phyloP scores from a whole-genome alignment of 1,140 invertebrate species.

The Aethina tumida region DNA sequence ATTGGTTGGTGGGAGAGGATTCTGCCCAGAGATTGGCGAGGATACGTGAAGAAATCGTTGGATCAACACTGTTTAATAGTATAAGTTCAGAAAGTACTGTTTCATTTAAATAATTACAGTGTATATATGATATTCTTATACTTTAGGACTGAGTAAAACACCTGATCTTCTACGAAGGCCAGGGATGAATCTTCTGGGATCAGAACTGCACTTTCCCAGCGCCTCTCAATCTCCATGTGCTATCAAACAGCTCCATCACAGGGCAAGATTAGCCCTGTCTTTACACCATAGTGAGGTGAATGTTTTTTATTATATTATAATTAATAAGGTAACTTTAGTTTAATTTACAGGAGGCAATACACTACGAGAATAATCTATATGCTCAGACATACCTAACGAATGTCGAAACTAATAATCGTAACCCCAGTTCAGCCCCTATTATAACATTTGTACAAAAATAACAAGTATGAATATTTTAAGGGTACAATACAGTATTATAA shows the following conservation, averaged over 20 bases:
- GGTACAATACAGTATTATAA: too few relatives aligned
- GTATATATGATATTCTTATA: constrained; percentile 5
- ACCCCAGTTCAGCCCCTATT: too few relatives aligned
- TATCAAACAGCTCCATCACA: constrained; percentile 20
- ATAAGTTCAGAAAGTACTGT: constrained; percentile 32
- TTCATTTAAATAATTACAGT: constrained; percentile 7
- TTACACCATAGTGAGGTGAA: constrained; percentile 18
- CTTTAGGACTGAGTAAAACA: constrained; percentile 30
- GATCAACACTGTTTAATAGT: constrained; percentile 30
- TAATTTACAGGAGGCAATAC: background rate
- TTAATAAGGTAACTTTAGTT: background rate
- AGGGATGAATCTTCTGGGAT: constrained; percentile 10
- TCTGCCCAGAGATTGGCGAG: constrained; percentile 27
- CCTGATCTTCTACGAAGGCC: constrained; percentile 29
- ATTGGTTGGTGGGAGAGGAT: constrained; percentile 63
- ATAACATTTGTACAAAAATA: too few relatives aligned
- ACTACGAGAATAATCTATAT: background rate
- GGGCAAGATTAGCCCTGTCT: constrained; percentile 21
- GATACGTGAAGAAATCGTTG: constrained; percentile 29
- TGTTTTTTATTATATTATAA: background rate
- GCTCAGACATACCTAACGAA: background rate
- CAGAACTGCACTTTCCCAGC: constrained; percentile 1
- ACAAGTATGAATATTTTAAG: too few relatives aligned
- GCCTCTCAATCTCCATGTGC: constrained; percentile 14
- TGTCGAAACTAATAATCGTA: too few relatives aligned